Conservation (phyloP, 2,797 vertebrate genomes). For the Pseudocheirus occidentalis region DNA sequence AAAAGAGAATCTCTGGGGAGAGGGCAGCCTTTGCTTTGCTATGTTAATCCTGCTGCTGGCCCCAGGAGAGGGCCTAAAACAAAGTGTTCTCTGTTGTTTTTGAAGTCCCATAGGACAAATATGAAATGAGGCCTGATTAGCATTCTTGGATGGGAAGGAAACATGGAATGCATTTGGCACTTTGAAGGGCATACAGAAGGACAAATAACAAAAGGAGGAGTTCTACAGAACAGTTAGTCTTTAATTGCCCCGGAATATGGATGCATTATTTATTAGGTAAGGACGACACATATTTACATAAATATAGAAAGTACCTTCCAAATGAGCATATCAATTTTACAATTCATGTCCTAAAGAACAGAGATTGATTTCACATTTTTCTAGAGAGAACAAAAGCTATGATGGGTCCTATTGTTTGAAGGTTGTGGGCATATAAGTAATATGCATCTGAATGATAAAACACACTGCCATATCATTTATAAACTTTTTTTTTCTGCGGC, state of each 20-base stretch:
- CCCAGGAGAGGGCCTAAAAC: not conserved
- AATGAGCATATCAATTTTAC: slow-evolving; percentile 57
- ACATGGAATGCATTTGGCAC: slow-evolving; percentile 10
- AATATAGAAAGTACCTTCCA: slow-evolving; percentile 54
- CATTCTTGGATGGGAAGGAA: slow-evolving; percentile 48
- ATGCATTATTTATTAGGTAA: slow-evolving; percentile 67
- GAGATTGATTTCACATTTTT: slow-evolving; percentile 65
- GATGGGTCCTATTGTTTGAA: not conserved
- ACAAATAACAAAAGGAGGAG: not conserved
- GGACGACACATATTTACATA: slow-evolving; percentile 51
- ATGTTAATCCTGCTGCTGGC: not conserved
- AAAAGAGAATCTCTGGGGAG: not conserved
- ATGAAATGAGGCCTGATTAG: slow-evolving; percentile 47
- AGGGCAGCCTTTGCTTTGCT: not conserved
- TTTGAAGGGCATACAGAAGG: slow-evolving; percentile 32
- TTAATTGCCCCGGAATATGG: slow-evolving; percentile 58
- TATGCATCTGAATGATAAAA: slow-evolving; percentile 37
- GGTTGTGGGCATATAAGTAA: not conserved
- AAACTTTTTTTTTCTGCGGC: slow-evolving; percentile 2
- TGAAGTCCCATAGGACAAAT: slow-evolving; percentile 19
- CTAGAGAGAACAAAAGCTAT: slow-evolving; percentile 3
- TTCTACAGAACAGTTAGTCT: slow-evolving; percentile 19
- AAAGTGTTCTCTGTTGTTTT: slow-evolving; percentile 1
- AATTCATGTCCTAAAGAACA: slow-evolving; percentile 45
- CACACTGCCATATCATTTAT: slow-evolving; percentile 5